These are phyloP conservation scores for Apodemia zela DNA, from an alignment of 2,888 invertebrate genomes.

Conservation along the genomic window DNA sequence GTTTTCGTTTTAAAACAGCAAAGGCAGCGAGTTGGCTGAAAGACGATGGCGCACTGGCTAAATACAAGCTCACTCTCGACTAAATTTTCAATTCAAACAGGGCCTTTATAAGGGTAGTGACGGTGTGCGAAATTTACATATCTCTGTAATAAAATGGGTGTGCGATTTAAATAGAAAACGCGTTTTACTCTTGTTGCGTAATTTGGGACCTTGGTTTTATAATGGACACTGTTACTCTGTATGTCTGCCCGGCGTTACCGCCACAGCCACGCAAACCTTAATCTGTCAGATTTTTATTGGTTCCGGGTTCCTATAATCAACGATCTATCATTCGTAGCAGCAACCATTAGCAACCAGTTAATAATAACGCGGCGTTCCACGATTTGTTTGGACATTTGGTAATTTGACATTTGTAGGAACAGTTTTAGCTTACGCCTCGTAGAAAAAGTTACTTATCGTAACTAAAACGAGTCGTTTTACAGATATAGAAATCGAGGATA, in stretches of 20 bases:
- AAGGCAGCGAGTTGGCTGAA: constrained; percentile 73
- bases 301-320: too few relatives aligned
- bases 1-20: constrained; percentile 27
- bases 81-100: constrained; percentile 80
- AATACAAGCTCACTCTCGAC: constrained; percentile 66
- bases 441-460: too few relatives aligned
- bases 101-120: constrained; percentile 80
- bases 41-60: constrained; percentile 75
- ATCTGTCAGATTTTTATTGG: too few relatives aligned
- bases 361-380: too few relatives aligned
- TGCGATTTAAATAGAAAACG: constrained; percentile 70
- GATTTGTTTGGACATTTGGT: too few relatives aligned
- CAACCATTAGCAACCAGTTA: too few relatives aligned
- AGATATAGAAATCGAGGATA: too few relatives aligned
- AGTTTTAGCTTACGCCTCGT: too few relatives aligned
- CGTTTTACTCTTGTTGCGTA: constrained; percentile 37
- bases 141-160: constrained; percentile 76
- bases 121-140: constrained; percentile 79
- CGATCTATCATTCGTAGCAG: too few relatives aligned
- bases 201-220: constrained; percentile 7
- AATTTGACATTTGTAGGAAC: too few relatives aligned
- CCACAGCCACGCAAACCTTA: background rate
- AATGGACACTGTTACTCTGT: constrained; percentile 3
- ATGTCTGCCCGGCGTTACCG: background rate
- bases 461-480: too few relatives aligned